Evolutionary conservation across 2,888 invertebrate species (phyloP).

Genomic region (Calameuta pallipes): DNA sequence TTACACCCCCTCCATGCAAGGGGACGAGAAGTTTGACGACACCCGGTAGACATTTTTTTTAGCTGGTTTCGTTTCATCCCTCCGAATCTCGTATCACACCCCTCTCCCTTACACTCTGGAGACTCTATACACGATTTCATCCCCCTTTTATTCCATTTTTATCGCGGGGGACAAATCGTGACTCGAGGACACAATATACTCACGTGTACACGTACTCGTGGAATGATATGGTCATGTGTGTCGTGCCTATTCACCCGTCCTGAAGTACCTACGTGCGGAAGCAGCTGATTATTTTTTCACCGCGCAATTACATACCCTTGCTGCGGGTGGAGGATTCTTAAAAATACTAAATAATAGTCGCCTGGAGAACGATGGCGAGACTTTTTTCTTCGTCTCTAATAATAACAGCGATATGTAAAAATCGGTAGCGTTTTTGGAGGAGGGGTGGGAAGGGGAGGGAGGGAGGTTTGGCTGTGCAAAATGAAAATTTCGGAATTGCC

Average conservation of each 20-base stretch:
- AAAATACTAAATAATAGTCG: neutral
- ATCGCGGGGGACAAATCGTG: slow-evolving; percentile 7
- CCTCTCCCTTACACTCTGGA: slow-evolving; percentile 22
- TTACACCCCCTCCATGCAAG: neutral
- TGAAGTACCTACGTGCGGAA: slow-evolving; percentile 14
- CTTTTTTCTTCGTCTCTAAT: neutral
- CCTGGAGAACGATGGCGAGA: neutral
- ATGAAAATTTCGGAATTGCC: neutral
- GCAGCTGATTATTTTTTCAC: slow-evolving; percentile 59
- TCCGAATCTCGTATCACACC: slow-evolving; percentile 16
- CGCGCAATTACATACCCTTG: slow-evolving; percentile 49
- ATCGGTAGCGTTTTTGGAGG: neutral
- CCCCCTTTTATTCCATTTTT: slow-evolving; percentile 19
- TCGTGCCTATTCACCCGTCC: slow-evolving; percentile 1
- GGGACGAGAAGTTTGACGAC: neutral
- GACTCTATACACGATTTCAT: slow-evolving; percentile 9
- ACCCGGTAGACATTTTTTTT: neutral
- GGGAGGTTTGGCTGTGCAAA: neutral
- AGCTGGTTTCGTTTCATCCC: slow-evolving; percentile 11
- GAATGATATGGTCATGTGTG: neutral
- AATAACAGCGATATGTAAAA: neutral
- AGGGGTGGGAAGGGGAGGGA: too few species aligned
- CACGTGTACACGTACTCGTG: neutral
- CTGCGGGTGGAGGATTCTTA: neutral
- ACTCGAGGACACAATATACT: neutral